These are phyloP conservation scores for Gorsachius goisagi DNA, from an alignment of 2,113 vertebrate genomes.

Conservation along the genomic window DNA sequence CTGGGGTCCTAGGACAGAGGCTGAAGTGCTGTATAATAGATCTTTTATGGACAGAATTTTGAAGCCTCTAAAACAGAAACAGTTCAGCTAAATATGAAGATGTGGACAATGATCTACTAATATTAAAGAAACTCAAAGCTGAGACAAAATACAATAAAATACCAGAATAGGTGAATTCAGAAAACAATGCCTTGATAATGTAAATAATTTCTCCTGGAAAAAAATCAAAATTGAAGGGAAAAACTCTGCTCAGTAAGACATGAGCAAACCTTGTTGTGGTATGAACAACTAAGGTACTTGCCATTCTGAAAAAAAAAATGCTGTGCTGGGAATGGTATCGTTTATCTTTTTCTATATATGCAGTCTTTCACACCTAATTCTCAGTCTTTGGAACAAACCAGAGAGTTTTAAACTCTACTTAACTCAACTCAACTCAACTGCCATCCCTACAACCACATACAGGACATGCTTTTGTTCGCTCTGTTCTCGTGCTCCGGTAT, in stretches of 20 bases:
- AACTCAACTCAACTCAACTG: too few relatives aligned
- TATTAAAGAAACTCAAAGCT: background rate
- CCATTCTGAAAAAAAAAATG: background rate
- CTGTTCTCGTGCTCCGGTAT: background rate
- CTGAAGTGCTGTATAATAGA: background rate
- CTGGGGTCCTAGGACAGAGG: background rate
- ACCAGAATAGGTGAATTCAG: background rate
- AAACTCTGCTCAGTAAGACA: background rate
- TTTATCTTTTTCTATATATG: background rate
- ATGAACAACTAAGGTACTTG: background rate
- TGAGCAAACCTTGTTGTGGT: background rate
- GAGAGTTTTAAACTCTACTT: background rate
- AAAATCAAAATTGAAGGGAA: background rate
- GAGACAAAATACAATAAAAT: background rate
- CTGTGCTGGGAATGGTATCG: rapidly evolving
- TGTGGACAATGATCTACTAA: background rate
- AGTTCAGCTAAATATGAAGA: background rate
- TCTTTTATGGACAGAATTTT: background rate
- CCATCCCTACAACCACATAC: background rate
- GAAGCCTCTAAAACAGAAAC: background rate
- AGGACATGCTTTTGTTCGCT: background rate
- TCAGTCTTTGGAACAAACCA: background rate
- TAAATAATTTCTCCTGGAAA: background rate
- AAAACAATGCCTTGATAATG: background rate
- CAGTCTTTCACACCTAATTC: background rate